These are phyloP conservation scores for Hemibagrus wyckioides DNA, from an alignment of 2,113 vertebrate genomes.

Conservation along the genomic window DNA sequence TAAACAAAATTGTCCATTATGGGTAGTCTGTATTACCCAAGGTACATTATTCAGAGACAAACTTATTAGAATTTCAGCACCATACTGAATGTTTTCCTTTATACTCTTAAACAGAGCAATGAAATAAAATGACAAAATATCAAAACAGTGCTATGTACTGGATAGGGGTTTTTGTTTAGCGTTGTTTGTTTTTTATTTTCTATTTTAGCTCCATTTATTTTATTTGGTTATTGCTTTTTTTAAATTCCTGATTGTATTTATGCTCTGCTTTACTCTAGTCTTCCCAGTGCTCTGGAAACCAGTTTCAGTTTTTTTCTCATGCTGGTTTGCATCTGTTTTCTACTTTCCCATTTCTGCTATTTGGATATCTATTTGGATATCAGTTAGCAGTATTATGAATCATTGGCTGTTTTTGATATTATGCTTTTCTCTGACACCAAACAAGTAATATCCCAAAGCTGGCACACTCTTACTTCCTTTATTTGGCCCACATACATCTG, in stretches of 20 bases:
- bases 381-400: neutral
- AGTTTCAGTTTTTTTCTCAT: neutral
- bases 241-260: neutral
- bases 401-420: neutral
- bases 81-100: neutral
- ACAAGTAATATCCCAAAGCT: neutral
- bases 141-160: neutral
- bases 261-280: neutral
- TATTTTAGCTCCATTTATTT: neutral
- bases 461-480: neutral
- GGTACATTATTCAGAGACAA: neutral
- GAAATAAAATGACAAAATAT: neutral
- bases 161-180: neutral
- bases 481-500: neutral
- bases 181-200: neutral
- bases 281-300: neutral
- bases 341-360: neutral
- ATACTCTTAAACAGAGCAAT: neutral
- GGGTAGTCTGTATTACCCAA: neutral
- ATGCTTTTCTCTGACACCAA: neutral
- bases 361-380: neutral
- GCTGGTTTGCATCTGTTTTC: neutral
- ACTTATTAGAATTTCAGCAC: neutral
- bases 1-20: neutral
- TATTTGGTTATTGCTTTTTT: neutral